Conservation (phyloP, 2,797 vertebrate species). For the Eurystomus glaucurus region DNA sequence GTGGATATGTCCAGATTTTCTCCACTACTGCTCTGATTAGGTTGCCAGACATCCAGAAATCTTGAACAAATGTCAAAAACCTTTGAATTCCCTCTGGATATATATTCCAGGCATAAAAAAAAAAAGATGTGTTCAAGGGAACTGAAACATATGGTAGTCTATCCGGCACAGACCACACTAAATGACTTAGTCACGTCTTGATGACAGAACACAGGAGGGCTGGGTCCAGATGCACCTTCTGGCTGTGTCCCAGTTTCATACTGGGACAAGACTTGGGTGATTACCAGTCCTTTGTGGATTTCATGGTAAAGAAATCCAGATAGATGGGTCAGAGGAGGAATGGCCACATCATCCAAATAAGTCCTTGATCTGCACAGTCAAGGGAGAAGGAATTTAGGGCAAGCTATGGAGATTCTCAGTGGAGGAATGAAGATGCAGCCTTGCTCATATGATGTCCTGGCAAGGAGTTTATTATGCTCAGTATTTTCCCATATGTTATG, state of each 20-base stretch:
- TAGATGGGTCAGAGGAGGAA: not conserved
- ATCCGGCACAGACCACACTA: constrained; percentile 46
- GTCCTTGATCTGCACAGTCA: not conserved
- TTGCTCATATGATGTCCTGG: not conserved
- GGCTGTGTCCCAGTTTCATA: constrained; percentile 36
- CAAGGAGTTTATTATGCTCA: not conserved
- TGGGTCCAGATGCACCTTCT: constrained; percentile 62
- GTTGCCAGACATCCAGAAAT: constrained; percentile 74
- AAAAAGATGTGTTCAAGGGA: constrained; percentile 36
- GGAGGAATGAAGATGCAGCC: not conserved
- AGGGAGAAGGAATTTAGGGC: not conserved
- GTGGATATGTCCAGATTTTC: constrained; percentile 75
- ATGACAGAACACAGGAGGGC: constrained; percentile 38
- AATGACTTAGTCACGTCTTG: constrained; percentile 64
- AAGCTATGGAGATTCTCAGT: not conserved
- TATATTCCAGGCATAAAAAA: constrained; percentile 46
- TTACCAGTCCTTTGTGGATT: constrained; percentile 29
- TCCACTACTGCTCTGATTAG: constrained; percentile 72
- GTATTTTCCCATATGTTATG: constrained; percentile 22
- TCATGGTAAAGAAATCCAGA: not conserved
- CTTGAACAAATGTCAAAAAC: constrained; percentile 74
- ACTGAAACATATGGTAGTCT: constrained; percentile 62
- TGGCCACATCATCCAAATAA: not conserved
- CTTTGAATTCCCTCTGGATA: constrained; percentile 68
- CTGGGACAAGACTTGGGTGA: not conserved